phyloP scores from a whole-genome alignment of 2,888 invertebrate genomes.

The Entomobrya proxima region DNA sequence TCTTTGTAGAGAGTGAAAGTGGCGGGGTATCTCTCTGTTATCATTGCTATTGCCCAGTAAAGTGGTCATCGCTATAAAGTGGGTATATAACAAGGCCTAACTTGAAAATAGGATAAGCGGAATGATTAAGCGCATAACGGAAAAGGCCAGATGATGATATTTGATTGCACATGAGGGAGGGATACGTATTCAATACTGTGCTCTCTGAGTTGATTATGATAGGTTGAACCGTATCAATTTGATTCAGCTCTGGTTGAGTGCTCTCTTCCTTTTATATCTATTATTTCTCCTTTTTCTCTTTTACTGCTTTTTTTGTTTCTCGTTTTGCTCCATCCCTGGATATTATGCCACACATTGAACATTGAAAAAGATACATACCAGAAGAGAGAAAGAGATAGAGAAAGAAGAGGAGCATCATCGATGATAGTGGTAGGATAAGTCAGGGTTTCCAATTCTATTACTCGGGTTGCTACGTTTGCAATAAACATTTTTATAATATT shows the following conservation, averaged over 20 bases:
- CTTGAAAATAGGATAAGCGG: conserved; percentile 49
- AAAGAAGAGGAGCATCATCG: not conserved
- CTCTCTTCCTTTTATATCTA: conserved; percentile 47
- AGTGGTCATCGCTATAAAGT: conserved; percentile 4
- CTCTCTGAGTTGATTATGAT: conserved; percentile 73
- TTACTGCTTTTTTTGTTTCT: conserved; percentile 14
- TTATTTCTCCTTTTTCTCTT: conserved; percentile 12
- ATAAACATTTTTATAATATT: conserved; percentile 61
- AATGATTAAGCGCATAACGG: conserved; percentile 70
- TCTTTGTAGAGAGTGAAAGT: not conserved
- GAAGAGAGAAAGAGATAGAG: not conserved
- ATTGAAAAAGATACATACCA: too few species aligned
- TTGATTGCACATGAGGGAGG: conserved; percentile 74
- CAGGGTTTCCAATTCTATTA: conserved; percentile 21
- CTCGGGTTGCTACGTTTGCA: conserved; percentile 41
- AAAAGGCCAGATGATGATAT: conserved; percentile 72
- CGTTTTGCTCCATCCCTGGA: conserved; percentile 9
- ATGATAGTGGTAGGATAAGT: conserved; percentile 9
- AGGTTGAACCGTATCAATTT: conserved; percentile 75
- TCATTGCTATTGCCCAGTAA: conserved; percentile 20
- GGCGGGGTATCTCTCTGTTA: not conserved
- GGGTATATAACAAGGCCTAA: not conserved
- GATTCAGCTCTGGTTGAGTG: conserved; percentile 72
- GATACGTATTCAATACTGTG: conserved; percentile 54
- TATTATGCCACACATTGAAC: conserved; percentile 20